These are phyloP conservation scores for Leucopsar rothschildi DNA, from an alignment of 2,113 vertebrate genomes.

Conservation along the genomic window DNA sequence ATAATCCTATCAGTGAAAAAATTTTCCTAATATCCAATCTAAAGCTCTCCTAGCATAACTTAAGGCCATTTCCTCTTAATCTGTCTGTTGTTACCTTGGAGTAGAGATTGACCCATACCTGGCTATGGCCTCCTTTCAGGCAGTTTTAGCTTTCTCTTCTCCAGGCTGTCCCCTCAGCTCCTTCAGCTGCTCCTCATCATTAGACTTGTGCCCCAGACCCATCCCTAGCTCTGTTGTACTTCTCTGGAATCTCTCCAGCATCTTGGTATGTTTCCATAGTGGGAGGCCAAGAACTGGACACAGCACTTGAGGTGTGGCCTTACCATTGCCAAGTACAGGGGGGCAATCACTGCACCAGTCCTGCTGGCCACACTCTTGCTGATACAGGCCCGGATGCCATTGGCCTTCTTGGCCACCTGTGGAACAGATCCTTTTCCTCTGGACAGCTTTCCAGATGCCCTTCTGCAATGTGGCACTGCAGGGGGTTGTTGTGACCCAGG, in stretches of 20 bases:
- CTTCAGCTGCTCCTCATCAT: neutral
- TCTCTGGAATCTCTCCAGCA: neutral
- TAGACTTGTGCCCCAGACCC: neutral
- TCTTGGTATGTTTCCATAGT: neutral
- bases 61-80: neutral
- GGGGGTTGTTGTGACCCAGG: neutral
- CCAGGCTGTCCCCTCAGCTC: neutral
- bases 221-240: fast-evolving
- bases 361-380: neutral
- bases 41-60: neutral
- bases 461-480: neutral
- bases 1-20: neutral
- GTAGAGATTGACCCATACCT: neutral
- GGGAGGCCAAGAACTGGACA: neutral
- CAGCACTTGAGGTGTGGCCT: neutral
- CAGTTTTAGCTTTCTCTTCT: neutral
- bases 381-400: neutral
- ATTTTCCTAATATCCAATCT: neutral
- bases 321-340: neutral
- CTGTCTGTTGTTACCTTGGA: neutral
- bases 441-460: neutral
- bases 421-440: neutral
- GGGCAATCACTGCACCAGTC: fast-evolving
- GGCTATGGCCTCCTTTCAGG: neutral
- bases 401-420: neutral